phyloP scores from a whole-genome alignment of 2,797 vertebrate genomes.

The Phoebastria nigripes region DNA sequence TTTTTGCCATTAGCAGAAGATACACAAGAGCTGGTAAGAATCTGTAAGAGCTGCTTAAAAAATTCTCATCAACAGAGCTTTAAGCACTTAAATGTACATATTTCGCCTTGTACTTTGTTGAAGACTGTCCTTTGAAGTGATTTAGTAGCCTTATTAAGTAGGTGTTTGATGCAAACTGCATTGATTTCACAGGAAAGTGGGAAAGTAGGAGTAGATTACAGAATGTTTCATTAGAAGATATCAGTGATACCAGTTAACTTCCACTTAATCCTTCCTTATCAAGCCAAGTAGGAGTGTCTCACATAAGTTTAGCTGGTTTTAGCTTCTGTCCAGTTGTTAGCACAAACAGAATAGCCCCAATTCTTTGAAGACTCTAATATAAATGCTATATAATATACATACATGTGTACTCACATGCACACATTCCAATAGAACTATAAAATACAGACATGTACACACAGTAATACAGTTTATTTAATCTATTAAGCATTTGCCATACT shows the following conservation, averaged over 20 bases:
- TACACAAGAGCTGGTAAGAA: constrained; percentile 83
- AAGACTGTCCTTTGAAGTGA: not conserved
- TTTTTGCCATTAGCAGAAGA: constrained; percentile 90
- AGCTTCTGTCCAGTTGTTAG: not conserved
- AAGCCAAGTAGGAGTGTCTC: not conserved
- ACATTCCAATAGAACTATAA: not conserved
- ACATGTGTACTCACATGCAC: not conserved
- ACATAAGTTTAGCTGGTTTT: not conserved
- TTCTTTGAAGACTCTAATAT: not conserved
- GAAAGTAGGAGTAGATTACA: not conserved
- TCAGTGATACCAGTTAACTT: not conserved
- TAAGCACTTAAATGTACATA: not conserved
- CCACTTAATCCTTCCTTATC: not conserved
- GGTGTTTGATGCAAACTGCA: not conserved
- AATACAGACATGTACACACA: not conserved
- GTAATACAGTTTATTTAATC: not conserved
- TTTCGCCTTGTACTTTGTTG: not conserved
- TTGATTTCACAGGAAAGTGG: not conserved
- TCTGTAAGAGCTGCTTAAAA: not conserved
- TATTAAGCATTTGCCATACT: not conserved
- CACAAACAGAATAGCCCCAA: not conserved
- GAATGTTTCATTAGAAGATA: not conserved
- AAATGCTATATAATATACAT: not conserved
- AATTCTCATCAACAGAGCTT: not conserved
- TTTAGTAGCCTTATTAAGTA: not conserved